These are phyloP conservation scores for Crotalus viridis DNA, from an alignment of 2,113 vertebrate species.

Conservation along the genomic window DNA sequence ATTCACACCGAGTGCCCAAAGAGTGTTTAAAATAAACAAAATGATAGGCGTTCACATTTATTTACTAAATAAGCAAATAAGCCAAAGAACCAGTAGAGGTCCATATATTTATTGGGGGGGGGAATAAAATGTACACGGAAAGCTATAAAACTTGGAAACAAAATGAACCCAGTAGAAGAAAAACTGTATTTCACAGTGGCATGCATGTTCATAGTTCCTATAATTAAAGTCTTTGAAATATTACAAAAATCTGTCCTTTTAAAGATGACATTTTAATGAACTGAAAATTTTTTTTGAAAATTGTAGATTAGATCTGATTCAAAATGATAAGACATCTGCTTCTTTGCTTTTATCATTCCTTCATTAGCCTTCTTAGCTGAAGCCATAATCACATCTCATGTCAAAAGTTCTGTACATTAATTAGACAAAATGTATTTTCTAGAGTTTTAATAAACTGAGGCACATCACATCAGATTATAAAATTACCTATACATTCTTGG, in stretches of 20 bases:
- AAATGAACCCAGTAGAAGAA: background rate
- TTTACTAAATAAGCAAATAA: background rate
- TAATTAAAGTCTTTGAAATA: background rate
- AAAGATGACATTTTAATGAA: background rate
- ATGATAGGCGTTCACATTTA: background rate
- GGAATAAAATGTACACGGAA: background rate
- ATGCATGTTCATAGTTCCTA: background rate
- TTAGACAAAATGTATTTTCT: background rate
- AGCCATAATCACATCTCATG: background rate
- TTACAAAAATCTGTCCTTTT: background rate
- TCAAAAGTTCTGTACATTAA: background rate
- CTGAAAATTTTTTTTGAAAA: background rate
- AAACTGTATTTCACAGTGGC: background rate
- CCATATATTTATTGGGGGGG: background rate
- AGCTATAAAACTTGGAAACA: background rate
- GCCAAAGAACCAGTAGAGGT: background rate
- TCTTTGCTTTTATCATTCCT: background rate
- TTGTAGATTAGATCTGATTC: background rate
- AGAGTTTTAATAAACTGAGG: background rate
- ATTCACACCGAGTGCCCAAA: background rate
- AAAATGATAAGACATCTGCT: background rate
- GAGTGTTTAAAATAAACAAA: background rate
- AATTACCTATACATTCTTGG: background rate
- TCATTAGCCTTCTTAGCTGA: background rate
- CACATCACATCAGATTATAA: background rate